A percentile compares a stretch with the other conserved stretches of the same genome.
Evolutionary conservation across 2,797 vertebrate genomes (phyloP).

Genomic region (Steatocranus sp.): DNA sequence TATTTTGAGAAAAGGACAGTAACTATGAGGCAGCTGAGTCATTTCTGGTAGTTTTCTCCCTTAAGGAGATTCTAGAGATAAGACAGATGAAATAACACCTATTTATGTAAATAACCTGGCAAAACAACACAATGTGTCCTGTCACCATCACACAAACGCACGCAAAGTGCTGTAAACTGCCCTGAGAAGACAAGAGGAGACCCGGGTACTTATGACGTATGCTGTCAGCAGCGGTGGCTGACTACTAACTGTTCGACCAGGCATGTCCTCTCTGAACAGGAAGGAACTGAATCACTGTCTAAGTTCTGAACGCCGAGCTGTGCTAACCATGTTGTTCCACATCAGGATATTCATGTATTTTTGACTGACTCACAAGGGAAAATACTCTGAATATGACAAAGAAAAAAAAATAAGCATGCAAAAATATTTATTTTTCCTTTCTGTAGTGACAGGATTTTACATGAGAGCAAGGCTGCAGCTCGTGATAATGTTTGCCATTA

Average conservation of each 20-base stretch:
- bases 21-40: background rate
- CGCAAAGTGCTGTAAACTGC: background rate
- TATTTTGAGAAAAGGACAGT: background rate
- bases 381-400: background rate
- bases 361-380: slow-evolving; percentile 18
- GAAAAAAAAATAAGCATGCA: background rate
- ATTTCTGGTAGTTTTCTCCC: background rate
- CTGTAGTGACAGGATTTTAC: background rate
- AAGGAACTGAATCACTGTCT: slow-evolving; percentile 65
- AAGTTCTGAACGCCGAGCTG: slow-evolving; percentile 7
- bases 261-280: slow-evolving; percentile 6
- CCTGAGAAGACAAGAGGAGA: background rate
- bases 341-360: slow-evolving; percentile 22
- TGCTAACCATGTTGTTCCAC: slow-evolving; percentile 29
- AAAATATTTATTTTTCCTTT: background rate
- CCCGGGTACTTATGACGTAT: background rate
- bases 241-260: slow-evolving; percentile 26
- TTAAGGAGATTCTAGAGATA: background rate
- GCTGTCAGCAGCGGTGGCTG: slow-evolving; percentile 19
- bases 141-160: background rate
- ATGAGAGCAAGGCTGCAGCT: background rate
- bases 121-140: background rate
- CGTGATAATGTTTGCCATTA: background rate
- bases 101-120: background rate
- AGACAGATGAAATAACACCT: background rate